Evolutionary conservation across 2,797 vertebrate species (phyloP), one percentile per base, ranked within the genome.

Genomic region (Esox lucius): DNA sequence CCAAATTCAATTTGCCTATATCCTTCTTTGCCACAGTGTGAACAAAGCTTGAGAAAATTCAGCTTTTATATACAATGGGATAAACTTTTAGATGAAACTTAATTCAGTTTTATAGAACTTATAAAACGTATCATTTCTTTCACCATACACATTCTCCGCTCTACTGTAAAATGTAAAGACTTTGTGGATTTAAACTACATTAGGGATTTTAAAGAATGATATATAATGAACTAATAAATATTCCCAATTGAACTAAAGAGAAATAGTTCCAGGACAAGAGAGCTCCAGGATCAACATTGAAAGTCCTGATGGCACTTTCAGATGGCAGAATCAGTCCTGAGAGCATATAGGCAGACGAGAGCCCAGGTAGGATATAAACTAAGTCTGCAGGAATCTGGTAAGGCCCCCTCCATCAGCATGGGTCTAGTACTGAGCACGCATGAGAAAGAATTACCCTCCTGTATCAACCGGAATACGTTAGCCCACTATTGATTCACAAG

Each of bases 71-170:
- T 48, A 16, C 11, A 62, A 64, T 1, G 2, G 26, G 59, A 15
- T 35, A 35, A 33, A 71, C 48, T 71, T 71, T 59, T 48, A 24
- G 48, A 64, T 24, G 42, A 73, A 73, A 11, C 31, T 61, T 42
- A 16, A 9, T 39, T 15, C 7, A n/a, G 31, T 26, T 42, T 35
- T n/a, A 70, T 28, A 53, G 69, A 70, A 31, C 49, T 17, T 28
- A 51, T 62, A 4, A 72, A 42, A 59, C 19, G 49, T 71, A 0
- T 22, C 2, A 16, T 71, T 19, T 71, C 3, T 31, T 17, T 35
- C 19, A 35, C 33, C 33, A 35, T 35, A 35, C 33, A 35, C 33
- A 35, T 35, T 35, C 33, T 35, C 33, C 33, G 5, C 33, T 35
- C 33, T 2, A 35, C 5, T 35, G 33, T 5, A 2, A 2, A 35